Conservation (phyloP, 1,140 invertebrate genomes). For the Drosophila orena region DNA sequence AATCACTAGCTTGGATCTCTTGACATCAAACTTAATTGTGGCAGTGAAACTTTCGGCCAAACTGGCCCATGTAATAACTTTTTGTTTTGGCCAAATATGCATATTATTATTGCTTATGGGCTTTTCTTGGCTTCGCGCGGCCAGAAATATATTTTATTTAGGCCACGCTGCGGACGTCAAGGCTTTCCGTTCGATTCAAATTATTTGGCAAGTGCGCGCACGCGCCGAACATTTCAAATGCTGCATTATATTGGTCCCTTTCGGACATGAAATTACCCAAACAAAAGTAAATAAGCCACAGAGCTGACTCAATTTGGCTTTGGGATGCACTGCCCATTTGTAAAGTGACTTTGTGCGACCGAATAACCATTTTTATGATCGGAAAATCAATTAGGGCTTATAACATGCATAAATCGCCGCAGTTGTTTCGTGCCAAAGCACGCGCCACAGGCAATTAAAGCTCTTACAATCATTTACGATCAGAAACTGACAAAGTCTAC, state of each 20-base stretch:
- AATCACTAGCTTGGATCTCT: constrained; percentile 56
- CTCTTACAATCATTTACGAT: constrained; percentile 35
- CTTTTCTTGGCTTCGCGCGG: constrained; percentile 34
- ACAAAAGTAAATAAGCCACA: constrained; percentile 27
- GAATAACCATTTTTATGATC: constrained; percentile 41
- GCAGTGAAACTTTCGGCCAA: constrained; percentile 57
- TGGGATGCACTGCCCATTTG: constrained; percentile 56
- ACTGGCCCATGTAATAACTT: constrained; percentile 30
- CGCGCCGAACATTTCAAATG: constrained; percentile 74
- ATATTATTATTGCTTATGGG: constrained; percentile 27
- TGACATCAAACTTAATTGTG: constrained; percentile 54
- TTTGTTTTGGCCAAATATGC: constrained; percentile 33
- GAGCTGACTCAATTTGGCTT: constrained; percentile 36
- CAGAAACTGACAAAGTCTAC: constrained; percentile 23
- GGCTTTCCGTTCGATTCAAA: constrained; percentile 65
- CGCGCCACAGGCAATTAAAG: constrained; percentile 42
- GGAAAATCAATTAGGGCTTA: constrained; percentile 72
- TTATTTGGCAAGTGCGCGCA: constrained; percentile 73
- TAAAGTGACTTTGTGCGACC: constrained; percentile 27
- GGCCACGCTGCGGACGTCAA: constrained; percentile 64
- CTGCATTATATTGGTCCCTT: constrained; percentile 34
- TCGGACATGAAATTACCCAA: constrained; percentile 38
- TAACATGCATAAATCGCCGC: constrained; percentile 62
- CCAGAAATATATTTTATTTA: constrained; percentile 63
- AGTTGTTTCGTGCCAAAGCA: constrained; percentile 46